Conservation (phyloP, 2,113 vertebrate genomes). For the Gobio gobio region DNA sequence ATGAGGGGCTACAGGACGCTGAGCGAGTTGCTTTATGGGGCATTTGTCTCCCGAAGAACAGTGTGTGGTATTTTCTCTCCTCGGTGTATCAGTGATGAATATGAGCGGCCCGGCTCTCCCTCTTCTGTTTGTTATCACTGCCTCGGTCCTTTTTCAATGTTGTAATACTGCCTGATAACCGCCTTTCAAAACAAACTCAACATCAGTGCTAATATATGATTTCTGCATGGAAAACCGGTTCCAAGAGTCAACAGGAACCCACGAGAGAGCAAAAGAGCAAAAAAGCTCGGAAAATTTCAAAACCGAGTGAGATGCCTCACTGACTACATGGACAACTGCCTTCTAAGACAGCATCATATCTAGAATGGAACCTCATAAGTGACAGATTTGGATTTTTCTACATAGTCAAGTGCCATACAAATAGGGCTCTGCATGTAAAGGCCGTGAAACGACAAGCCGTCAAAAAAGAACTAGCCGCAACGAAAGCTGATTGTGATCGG, state of each 20-base stretch:
- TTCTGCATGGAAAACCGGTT: slow-evolving; percentile 9
- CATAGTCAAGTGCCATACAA: background rate
- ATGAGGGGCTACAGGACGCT: slow-evolving; percentile 39
- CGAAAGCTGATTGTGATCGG: too few species aligned
- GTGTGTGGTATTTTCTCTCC: slow-evolving; percentile 23
- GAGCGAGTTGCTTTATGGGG: slow-evolving; percentile 10
- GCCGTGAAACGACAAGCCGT: too few species aligned
- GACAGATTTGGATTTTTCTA: background rate
- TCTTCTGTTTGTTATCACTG: slow-evolving; percentile 33
- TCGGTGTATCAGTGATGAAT: slow-evolving; percentile 41
- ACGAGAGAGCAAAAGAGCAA: background rate
- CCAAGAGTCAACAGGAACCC: slow-evolving; percentile 9
- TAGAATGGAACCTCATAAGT: background rate
- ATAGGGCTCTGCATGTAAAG: background rate
- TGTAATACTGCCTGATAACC: slow-evolving; percentile 29
- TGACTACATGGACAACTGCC: background rate
- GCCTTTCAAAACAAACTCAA: slow-evolving; percentile 20
- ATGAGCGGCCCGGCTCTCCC: slow-evolving; percentile 24
- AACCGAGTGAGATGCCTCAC: background rate
- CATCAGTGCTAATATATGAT: slow-evolving; percentile 17
- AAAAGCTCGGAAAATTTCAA: background rate
- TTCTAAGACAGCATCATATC: background rate
- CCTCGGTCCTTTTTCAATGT: slow-evolving; percentile 7
- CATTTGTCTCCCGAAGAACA: slow-evolving; percentile 1
- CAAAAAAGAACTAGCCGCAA: too few species aligned